These are phyloP conservation scores for Hystrix brachyura DNA, from an alignment of 2,113 vertebrate genomes.

Conservation along the genomic window DNA sequence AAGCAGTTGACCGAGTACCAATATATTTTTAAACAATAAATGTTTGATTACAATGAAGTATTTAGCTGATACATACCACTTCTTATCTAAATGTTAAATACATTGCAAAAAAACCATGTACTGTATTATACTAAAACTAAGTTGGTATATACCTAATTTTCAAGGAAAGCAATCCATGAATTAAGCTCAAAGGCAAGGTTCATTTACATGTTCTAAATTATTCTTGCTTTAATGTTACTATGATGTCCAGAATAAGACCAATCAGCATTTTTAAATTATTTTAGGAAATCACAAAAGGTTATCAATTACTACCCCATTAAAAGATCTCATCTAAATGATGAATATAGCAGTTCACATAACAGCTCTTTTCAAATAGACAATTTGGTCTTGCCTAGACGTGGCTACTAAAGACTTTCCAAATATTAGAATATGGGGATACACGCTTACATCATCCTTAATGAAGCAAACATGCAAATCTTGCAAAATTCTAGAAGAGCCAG, in stretches of 20 bases:
- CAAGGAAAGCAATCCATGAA: neutral
- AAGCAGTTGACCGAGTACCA: neutral
- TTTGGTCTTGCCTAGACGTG: neutral
- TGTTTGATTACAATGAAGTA: neutral
- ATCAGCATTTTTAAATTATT: neutral
- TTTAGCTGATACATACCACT: neutral
- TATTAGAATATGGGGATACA: neutral
- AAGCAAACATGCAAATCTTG: neutral
- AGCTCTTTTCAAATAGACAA: neutral
- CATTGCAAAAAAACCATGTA: neutral
- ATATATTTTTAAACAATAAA: neutral
- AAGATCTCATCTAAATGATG: neutral
- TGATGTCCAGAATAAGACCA: neutral
- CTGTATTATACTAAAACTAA: neutral
- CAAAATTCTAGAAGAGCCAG: neutral
- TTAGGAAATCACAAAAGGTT: neutral
- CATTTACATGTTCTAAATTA: neutral
- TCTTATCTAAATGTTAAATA: neutral
- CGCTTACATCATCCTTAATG: neutral
- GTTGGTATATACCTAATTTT: neutral
- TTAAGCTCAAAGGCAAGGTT: neutral
- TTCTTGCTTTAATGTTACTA: neutral
- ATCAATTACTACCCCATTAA: neutral
- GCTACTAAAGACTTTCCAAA: neutral
- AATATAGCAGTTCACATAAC: neutral